Evolutionary conservation across 2,797 vertebrate species (phyloP).

Genomic region (Rousettus madagascariensis): DNA sequence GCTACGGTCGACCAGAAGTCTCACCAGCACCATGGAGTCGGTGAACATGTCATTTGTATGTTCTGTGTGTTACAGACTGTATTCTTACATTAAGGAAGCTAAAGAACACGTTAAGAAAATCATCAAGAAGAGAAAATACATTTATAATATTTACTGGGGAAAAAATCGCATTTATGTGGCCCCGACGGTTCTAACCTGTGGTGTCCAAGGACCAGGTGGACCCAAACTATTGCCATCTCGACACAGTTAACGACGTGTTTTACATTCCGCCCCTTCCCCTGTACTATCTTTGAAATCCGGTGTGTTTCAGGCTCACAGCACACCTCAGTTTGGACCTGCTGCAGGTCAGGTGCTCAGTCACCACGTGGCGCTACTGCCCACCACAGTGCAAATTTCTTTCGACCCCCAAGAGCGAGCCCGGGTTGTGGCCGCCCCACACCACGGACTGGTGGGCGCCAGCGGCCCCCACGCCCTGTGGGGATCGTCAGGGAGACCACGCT

Average conservation of each 20-base stretch:
- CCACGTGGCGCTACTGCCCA: rapidly evolving
- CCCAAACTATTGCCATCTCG: not conserved
- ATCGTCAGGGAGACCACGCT: too few relatives aligned
- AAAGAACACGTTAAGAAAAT: not conserved
- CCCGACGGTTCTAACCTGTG: not conserved
- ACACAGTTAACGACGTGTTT: too few relatives aligned
- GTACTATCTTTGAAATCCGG: not conserved
- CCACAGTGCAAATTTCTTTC: not conserved
- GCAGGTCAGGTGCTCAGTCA: not conserved
- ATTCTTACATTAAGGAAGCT: not conserved
- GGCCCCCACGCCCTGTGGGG: not conserved
- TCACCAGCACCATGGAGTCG: not conserved
- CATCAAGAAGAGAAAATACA: not conserved
- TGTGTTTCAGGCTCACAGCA: rapidly evolving
- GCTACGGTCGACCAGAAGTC: not conserved
- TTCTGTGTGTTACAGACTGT: not conserved
- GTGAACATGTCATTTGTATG: not conserved
- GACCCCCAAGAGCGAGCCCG: not conserved
- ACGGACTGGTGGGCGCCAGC: rapidly evolving
- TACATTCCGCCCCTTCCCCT: too few relatives aligned
- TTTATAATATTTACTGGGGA: not conserved
- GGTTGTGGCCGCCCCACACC: not conserved
- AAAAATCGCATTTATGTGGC: not conserved
- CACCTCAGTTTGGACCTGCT: rapidly evolving
- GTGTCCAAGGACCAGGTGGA: not conserved